Conservation (phyloP, 2,888 invertebrate genomes). For the Scrobipalpa costella region DNA sequence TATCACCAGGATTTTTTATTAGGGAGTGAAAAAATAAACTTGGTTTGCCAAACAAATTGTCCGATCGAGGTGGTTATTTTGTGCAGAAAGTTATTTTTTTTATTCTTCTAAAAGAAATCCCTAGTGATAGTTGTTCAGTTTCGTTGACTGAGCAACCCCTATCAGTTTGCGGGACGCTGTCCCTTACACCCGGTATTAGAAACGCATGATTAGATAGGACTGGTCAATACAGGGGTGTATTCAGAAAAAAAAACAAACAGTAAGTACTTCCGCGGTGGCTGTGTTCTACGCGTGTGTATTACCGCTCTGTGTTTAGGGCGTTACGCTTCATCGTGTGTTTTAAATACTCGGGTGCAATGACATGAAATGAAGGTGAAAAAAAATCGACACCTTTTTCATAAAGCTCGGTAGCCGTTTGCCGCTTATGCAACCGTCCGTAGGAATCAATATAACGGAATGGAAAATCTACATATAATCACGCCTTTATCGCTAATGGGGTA, state of each 20-base stretch:
- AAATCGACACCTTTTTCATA: background rate
- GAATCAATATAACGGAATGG: background rate
- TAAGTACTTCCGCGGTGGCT: background rate
- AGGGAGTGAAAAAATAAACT: too few relatives aligned
- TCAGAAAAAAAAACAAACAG: background rate
- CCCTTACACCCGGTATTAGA: too few relatives aligned
- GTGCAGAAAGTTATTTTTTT: too few relatives aligned
- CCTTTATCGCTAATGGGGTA: too few relatives aligned
- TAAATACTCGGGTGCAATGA: slow-evolving; percentile 28
- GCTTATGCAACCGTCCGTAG: background rate
- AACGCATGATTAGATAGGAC: background rate
- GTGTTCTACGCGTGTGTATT: slow-evolving; percentile 13
- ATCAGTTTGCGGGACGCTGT: too few relatives aligned
- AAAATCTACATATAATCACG: too few relatives aligned
- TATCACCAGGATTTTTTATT: too few relatives aligned
- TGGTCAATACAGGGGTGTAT: background rate
- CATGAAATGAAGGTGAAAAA: slow-evolving; percentile 29
- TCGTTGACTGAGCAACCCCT: too few relatives aligned
- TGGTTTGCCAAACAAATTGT: too few relatives aligned
- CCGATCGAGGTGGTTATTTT: too few relatives aligned
- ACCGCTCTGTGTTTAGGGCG: slow-evolving; percentile 23
- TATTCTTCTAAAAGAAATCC: too few relatives aligned
- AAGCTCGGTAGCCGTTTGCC: background rate
- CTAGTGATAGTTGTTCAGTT: too few relatives aligned
- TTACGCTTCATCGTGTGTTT: slow-evolving; percentile 19